Conservation (phyloP, 1,140 invertebrate genomes). For the Liolophura sinensis region DNA sequence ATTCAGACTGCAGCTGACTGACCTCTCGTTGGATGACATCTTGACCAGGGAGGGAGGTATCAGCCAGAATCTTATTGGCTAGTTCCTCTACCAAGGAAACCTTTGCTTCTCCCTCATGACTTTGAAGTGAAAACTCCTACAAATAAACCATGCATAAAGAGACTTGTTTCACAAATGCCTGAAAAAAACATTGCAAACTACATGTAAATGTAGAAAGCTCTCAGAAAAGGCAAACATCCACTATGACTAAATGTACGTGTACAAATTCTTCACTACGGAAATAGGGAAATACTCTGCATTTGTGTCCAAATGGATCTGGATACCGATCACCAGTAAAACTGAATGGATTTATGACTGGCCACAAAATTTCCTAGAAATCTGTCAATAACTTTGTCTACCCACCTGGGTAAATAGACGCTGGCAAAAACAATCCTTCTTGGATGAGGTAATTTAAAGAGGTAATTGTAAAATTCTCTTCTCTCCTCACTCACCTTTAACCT, state of each 20-base stretch:
- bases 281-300: no score
- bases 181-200: no score
- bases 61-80: conserved; percentile 73
- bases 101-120: conserved; percentile 72
- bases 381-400: conserved; percentile 1
- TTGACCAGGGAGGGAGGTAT: conserved; percentile 69
- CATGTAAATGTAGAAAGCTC: no score
- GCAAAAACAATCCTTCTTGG: no score
- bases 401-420: neutral
- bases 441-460: neutral
- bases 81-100: conserved; percentile 72
- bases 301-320: no score
- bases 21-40: conserved; percentile 76
- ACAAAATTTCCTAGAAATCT: neutral
- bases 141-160: conserved; percentile 8
- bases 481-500: conserved; percentile 70
- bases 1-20: conserved; percentile 64
- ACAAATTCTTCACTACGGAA: no score
- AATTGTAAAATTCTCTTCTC: neutral
- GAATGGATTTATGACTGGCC: no score
- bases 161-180: no score
- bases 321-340: no score
- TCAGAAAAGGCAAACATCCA: no score
- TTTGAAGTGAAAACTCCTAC: conserved; percentile 69
- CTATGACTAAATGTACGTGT: no score